Evolutionary conservation across 2,888 invertebrate species (phyloP).

Genomic region (Archips xylosteana): DNA sequence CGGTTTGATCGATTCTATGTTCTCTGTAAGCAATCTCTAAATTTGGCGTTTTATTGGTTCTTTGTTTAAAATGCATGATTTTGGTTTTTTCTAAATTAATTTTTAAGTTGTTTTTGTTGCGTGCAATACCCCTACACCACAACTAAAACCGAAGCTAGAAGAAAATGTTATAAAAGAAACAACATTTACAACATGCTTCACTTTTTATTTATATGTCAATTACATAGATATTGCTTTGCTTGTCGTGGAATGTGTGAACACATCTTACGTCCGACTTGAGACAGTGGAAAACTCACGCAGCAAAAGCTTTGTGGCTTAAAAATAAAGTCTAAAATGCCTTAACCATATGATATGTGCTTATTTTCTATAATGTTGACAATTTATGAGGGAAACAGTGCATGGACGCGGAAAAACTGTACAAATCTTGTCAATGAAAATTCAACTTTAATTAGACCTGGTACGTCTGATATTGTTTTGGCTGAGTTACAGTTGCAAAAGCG

Average conservation of each 20-base stretch:
- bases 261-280: conserved; percentile 53
- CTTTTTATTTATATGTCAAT: conserved; percentile 31
- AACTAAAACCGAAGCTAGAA: background rate
- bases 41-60: too few species aligned
- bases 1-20: too few species aligned
- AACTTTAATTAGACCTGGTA: conserved; percentile 42
- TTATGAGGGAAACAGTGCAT: conserved; percentile 75
- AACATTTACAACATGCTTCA: conserved; percentile 17
- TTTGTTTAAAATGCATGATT: too few species aligned
- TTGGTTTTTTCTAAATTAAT: too few species aligned
- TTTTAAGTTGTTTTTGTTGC: too few species aligned
- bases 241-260: conserved; percentile 47
- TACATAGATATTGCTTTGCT: conserved; percentile 29
- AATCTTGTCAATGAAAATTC: conserved; percentile 44
- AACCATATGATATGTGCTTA: background rate
- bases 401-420: conserved; percentile 54
- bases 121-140: too few species aligned
- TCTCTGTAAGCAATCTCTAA: too few species aligned
- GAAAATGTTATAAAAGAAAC: conserved; percentile 2
- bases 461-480: conserved; percentile 44
- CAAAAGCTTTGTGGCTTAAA: background rate
- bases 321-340: background rate
- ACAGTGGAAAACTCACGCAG: conserved; percentile 2
- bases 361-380: conserved; percentile 66
- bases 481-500: conserved; percentile 44